A percentile compares a stretch with the other conserved stretches of the same genome.
phyloP scores from a whole-genome alignment of 1,140 invertebrate genomes.

The Carposina sasakii region DNA sequence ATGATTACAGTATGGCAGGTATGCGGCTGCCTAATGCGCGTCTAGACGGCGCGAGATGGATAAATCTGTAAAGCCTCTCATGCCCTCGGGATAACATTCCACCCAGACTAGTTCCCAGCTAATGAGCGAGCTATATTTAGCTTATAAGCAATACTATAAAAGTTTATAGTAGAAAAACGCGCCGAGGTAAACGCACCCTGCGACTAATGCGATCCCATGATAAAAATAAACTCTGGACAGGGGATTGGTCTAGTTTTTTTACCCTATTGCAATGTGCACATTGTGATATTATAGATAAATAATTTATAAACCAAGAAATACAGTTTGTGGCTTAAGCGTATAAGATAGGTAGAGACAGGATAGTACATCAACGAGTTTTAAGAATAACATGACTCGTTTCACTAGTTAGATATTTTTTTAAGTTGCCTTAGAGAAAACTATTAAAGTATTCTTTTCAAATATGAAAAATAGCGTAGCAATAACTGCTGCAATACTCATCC shows the following conservation, averaged over 20 bases:
- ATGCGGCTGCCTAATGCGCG: no score
- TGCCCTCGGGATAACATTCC: conserved; percentile 8
- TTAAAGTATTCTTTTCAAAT: no score
- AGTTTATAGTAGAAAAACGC: conserved; percentile 29
- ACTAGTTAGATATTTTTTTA: no score
- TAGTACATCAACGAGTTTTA: no score
- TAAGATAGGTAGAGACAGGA: no score
- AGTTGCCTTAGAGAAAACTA: no score
- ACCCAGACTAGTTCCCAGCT: conserved; percentile 34
- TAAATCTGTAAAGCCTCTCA: conserved; percentile 19
- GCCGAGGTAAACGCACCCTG: conserved; percentile 38
- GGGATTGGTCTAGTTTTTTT: conserved; percentile 13
- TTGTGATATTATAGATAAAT: not conserved
- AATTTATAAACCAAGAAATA: no score
- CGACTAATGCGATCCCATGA: conserved; percentile 31
- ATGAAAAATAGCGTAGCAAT: no score
- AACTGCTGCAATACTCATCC: no score
- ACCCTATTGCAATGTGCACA: not conserved
- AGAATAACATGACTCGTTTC: no score
- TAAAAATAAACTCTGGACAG: conserved; percentile 38
- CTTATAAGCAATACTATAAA: conserved; percentile 28
- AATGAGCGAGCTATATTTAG: conserved; percentile 43
- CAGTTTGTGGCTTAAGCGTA: no score
- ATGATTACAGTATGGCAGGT: no score
- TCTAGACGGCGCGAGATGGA: conserved; percentile 15